A percentile compares a stretch with the other conserved stretches of the same genome.
phyloP scores from a whole-genome alignment of 2,888 invertebrate species.

The Tanytarsus gracilentus region DNA sequence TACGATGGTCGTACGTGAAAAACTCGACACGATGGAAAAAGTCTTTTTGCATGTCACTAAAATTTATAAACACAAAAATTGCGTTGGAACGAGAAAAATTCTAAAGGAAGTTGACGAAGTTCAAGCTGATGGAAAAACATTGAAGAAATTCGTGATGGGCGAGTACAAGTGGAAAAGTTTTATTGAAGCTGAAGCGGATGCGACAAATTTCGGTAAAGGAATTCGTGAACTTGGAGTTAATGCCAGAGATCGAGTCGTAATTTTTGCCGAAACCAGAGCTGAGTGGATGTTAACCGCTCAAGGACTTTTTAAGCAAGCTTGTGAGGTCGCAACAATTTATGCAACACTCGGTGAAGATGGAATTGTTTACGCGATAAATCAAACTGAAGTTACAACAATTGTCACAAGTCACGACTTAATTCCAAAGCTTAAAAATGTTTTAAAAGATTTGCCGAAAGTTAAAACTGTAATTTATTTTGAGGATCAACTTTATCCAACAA shows the following conservation, averaged over 20 bases:
- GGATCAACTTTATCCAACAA: constrained; percentile 69
- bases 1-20: constrained; percentile 61
- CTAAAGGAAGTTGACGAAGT: constrained; percentile 88
- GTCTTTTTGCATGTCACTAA: constrained; percentile 72
- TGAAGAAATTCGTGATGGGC: constrained; percentile 94
- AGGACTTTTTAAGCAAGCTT: constrained; percentile 89
- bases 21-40: constrained; percentile 72
- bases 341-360: constrained; percentile 96
- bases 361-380: constrained; percentile 87
- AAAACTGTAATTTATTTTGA: constrained; percentile 79
- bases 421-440: constrained; percentile 76
- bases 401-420: constrained; percentile 88
- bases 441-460: constrained; percentile 63
- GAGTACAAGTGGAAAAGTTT: constrained; percentile 86
- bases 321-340: constrained; percentile 94
- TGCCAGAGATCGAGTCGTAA: neutral
- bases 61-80: constrained; percentile 62
- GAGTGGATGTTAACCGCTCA: constrained; percentile 98
- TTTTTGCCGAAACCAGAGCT: constrained; percentile 52
- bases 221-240: constrained; percentile 65
- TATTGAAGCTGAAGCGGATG: constrained; percentile 61
- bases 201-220: constrained; percentile 73
- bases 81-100: constrained; percentile 83
- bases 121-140: constrained; percentile 88
- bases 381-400: constrained; percentile 88